These are phyloP conservation scores for Drosophila prosaltans DNA, from an alignment of 1,140 invertebrate genomes.

Conservation along the genomic window DNA sequence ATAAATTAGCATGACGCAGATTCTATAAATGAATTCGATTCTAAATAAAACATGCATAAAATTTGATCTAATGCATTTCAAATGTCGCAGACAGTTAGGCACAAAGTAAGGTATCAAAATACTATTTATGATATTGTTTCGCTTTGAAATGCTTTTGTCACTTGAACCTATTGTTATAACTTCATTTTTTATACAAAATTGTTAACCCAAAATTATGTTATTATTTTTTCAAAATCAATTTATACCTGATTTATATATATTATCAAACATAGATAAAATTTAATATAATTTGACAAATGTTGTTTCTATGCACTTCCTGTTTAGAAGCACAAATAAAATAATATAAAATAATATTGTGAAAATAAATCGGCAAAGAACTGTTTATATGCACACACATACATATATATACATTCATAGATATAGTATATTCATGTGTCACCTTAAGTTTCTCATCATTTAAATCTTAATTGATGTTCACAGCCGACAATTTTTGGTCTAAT, in stretches of 20 bases:
- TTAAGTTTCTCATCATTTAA: slow-evolving; percentile 72
- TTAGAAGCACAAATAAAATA: slow-evolving; percentile 1
- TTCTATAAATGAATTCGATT: background rate
- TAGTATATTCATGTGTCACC: slow-evolving; percentile 53
- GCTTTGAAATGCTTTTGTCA: background rate
- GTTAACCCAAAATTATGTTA: no score
- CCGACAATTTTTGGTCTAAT: slow-evolving; percentile 50
- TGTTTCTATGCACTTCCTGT: slow-evolving; percentile 6
- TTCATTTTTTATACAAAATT: no score
- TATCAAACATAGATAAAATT: background rate
- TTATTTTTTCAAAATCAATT: no score
- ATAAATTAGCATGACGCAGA: no score
- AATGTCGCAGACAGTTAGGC: background rate
- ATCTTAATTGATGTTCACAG: slow-evolving; percentile 67
- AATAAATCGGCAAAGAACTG: slow-evolving; percentile 20
- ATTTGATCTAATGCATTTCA: background rate
- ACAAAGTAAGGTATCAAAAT: background rate
- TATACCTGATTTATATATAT: no score
- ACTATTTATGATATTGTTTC: background rate
- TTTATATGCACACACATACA: slow-evolving; percentile 12
- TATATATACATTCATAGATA: slow-evolving; percentile 1
- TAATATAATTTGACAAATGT: background rate
- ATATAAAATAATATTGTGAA: slow-evolving; percentile 28
- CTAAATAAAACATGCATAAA: background rate
- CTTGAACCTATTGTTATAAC: no score